A percentile compares a stretch with the other conserved stretches of the same genome.
Conservation (phyloP, 2,888 invertebrate genomes). For the Chaitophorus viminalis region DNA sequence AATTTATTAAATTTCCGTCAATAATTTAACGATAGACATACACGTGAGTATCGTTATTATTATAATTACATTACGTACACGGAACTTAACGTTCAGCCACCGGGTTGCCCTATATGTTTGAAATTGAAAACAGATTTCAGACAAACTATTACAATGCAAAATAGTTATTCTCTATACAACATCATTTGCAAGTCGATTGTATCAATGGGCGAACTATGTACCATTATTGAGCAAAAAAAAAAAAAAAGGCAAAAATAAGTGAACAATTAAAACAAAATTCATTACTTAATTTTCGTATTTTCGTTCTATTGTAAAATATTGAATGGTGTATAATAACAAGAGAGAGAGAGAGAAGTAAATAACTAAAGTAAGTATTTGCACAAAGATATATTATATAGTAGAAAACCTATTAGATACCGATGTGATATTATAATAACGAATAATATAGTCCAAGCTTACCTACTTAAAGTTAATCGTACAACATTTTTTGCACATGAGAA, state of each 20-base stretch:
- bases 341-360: constrained; percentile 29
- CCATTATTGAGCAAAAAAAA: not conserved
- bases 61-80: no score
- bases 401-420: constrained; percentile 27
- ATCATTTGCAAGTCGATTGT: not conserved
- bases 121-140: not conserved
- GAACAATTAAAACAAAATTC: constrained; percentile 53
- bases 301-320: constrained; percentile 39
- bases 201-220: not conserved
- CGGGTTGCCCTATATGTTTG: not conserved
- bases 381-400: not conserved
- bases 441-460: constrained; percentile 3
- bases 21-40: no score
- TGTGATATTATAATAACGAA: constrained; percentile 28
- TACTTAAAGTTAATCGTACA: constrained; percentile 21
- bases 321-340: constrained; percentile 36
- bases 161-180: not conserved
- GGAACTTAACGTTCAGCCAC: no score
- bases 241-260: not conserved
- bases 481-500: not conserved
- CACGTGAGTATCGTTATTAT: no score
- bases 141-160: not conserved
- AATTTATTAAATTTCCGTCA: no score
- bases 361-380: constrained; percentile 42
- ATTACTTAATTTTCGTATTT: constrained; percentile 44